These are phyloP conservation scores for Hylomyscus alleni DNA, from an alignment of 2,797 vertebrate species.

Conservation along the genomic window DNA sequence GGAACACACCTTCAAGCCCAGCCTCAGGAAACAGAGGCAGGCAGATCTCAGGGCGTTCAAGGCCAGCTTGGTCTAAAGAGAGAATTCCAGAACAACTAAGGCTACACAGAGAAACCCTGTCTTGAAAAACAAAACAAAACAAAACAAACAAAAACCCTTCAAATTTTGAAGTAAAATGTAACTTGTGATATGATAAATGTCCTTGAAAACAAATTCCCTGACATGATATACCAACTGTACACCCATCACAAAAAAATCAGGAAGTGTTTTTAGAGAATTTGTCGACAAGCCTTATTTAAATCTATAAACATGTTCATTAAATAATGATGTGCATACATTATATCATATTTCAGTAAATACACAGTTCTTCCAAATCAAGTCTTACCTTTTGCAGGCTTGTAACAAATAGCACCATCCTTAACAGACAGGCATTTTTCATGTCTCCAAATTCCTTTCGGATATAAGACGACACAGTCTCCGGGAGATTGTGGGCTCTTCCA, in stretches of 20 bases:
- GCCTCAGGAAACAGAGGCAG: not conserved
- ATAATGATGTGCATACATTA: not conserved
- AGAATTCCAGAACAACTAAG: not conserved
- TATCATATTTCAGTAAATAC: constrained; percentile 69
- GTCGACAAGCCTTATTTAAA: constrained; percentile 54
- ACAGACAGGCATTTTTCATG: constrained; percentile 88
- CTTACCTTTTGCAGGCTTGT: constrained; percentile 89
- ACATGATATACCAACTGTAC: not conserved
- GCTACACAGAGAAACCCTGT: not conserved
- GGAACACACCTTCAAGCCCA: not conserved
- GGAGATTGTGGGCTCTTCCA: constrained; percentile 85
- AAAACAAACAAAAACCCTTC: not conserved
- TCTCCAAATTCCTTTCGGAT: constrained; percentile 92
- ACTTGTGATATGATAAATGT: not conserved
- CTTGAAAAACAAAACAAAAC: not conserved
- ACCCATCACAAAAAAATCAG: constrained; percentile 38
- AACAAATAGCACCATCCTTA: constrained; percentile 95
- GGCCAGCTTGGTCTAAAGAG: not conserved
- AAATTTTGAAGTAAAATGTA: constrained; percentile 60
- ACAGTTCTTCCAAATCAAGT: constrained; percentile 70
- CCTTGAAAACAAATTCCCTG: constrained; percentile 36
- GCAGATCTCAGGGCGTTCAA: not conserved
- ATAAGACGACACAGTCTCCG: constrained; percentile 92
- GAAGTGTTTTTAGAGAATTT: constrained; percentile 57
- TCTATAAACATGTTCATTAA: constrained; percentile 33